These are phyloP conservation scores for Gorsachius goisagi DNA, from an alignment of 2,113 vertebrate genomes.

Conservation along the genomic window DNA sequence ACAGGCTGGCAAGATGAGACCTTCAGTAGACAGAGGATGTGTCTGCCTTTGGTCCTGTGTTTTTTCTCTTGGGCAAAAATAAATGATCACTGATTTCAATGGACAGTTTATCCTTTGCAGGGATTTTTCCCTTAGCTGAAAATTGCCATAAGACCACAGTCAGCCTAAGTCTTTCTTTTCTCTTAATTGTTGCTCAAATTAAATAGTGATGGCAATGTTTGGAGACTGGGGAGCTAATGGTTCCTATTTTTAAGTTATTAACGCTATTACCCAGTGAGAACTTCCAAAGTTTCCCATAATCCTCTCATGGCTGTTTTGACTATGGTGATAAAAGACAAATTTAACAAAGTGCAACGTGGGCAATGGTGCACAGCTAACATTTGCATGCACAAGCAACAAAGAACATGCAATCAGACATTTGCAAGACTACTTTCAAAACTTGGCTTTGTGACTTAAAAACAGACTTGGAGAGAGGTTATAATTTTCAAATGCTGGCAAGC, in stretches of 20 bases:
- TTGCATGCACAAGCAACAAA: not conserved
- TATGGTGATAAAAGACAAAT: not conserved
- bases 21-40: not conserved
- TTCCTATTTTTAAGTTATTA: not conserved
- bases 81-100: not conserved
- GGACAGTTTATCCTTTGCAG: not conserved
- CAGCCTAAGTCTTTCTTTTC: not conserved
- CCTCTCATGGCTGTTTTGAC: not conserved
- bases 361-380: not conserved
- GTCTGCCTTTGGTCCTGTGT: not conserved
- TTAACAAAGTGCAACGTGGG: not conserved
- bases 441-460: not conserved
- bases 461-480: not conserved
- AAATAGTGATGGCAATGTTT: not conserved
- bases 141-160: not conserved
- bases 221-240: not conserved
- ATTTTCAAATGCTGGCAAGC: not conserved
- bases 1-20: not conserved
- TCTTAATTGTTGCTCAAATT: not conserved
- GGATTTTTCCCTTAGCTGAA: not conserved
- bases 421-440: not conserved
- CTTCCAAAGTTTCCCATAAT: not conserved
- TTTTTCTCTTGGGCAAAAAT: not conserved
- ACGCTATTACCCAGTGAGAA: not conserved
- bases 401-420: not conserved